A percentile compares a stretch with the other conserved stretches of the same genome.
Evolutionary conservation across 2,888 invertebrate species (phyloP).

Genomic region (Aromia moschata): DNA sequence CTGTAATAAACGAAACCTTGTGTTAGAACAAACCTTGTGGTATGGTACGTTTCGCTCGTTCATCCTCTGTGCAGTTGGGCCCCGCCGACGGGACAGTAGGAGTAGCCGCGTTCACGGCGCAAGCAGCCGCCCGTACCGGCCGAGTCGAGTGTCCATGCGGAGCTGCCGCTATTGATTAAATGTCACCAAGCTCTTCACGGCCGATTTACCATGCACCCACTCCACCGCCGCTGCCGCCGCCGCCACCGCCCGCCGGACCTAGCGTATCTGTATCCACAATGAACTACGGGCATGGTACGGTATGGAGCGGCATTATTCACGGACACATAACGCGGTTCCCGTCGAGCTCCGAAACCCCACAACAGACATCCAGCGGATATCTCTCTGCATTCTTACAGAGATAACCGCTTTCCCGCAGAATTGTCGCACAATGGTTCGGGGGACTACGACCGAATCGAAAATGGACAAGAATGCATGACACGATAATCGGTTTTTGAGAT

Average conservation of each 20-base stretch:
- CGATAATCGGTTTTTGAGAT: no score
- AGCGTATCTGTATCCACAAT: constrained; percentile 45
- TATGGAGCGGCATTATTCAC: constrained; percentile 35
- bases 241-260: no score
- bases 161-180: constrained; percentile 57
- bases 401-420: neutral
- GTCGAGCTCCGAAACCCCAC: neutral
- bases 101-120: constrained; percentile 45
- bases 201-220: constrained; percentile 59
- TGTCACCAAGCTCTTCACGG: constrained; percentile 60
- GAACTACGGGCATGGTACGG: constrained; percentile 40
- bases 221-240: no score
- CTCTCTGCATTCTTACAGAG: neutral
- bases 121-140: constrained; percentile 41
- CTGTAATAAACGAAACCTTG: no score
- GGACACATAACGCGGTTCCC: constrained; percentile 32
- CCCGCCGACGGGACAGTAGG: constrained; percentile 34
- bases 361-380: neutral
- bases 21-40: no score
- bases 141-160: constrained; percentile 55
- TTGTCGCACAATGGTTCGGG: no score
- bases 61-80: constrained; percentile 19
- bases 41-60: no score
- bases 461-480: no score
- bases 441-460: no score